These are phyloP conservation scores for Drosophila neutralis DNA, from an alignment of 2,888 invertebrate genomes.

Conservation along the genomic window DNA sequence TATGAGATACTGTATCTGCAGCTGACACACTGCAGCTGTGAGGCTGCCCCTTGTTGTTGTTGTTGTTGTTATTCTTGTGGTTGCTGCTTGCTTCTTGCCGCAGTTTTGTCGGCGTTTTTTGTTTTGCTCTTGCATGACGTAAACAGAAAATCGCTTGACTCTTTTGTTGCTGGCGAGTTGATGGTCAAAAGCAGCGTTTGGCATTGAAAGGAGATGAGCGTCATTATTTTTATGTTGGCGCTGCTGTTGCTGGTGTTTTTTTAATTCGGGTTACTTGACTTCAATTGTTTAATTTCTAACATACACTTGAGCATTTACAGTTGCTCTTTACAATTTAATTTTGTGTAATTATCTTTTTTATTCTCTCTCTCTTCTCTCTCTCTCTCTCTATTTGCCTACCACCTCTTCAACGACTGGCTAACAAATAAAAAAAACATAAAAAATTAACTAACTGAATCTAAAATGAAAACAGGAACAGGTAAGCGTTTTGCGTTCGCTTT, in stretches of 20 bases:
- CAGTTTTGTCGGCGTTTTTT: conserved; percentile 65
- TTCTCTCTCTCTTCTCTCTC: conserved; percentile 13
- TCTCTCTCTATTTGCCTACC: conserved; percentile 10
- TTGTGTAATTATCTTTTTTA: conserved; percentile 3
- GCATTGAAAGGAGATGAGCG: conserved; percentile 72
- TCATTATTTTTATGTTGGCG: conserved; percentile 25
- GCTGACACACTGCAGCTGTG: conserved; percentile 72
- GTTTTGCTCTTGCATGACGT: conserved; percentile 78
- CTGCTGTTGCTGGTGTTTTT: conserved; percentile 13
- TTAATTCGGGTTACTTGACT: conserved; percentile 27
- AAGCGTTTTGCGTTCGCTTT: conserved; percentile 64
- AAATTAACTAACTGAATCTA: conserved; percentile 5
- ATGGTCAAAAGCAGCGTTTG: conserved; percentile 66
- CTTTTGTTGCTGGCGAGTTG: conserved; percentile 56
- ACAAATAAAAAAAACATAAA: conserved; percentile 20
- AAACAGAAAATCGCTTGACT: conserved; percentile 64
- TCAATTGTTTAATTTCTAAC: conserved; percentile 40
- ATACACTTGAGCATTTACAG: conserved; percentile 43
- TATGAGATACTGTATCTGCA: conserved; percentile 64
- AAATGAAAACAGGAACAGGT: conserved; percentile 73
- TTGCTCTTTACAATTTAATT: conserved; percentile 41
- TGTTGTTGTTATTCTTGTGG: conserved; percentile 22
- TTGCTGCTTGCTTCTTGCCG: conserved; percentile 33
- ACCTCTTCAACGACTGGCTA: conserved; percentile 42
- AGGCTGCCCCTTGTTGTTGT: conserved; percentile 4